Conservation (phyloP, 2,888 invertebrate species). For the Euplexia lucipara region DNA sequence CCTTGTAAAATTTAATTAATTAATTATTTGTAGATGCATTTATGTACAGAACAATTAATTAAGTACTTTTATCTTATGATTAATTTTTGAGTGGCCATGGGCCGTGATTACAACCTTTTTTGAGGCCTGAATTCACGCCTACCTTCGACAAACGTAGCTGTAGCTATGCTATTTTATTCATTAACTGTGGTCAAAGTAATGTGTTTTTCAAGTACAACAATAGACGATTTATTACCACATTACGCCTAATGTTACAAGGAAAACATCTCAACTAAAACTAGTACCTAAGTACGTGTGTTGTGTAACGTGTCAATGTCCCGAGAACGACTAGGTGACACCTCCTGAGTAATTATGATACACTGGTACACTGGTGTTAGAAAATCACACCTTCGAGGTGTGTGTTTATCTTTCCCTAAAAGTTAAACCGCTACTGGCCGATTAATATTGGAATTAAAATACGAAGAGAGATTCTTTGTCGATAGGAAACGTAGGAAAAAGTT, state of each 20-base stretch:
- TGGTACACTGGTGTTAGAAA: slow-evolving; percentile 41
- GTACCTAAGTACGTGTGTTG: slow-evolving; percentile 6
- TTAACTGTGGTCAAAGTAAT: slow-evolving; percentile 22
- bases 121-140: too few relatives aligned
- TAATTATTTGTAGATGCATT: too few relatives aligned
- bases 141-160: too few relatives aligned
- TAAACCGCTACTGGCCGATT: neutral
- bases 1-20: too few relatives aligned
- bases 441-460: neutral
- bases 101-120: too few relatives aligned
- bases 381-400: slow-evolving; percentile 23
- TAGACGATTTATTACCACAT: slow-evolving; percentile 33
- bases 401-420: neutral
- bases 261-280: slow-evolving; percentile 36
- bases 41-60: too few relatives aligned
- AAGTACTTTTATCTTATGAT: too few relatives aligned
- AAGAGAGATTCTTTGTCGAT: neutral
- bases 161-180: neutral
- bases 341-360: slow-evolving; percentile 44
- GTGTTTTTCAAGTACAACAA: slow-evolving; percentile 9
- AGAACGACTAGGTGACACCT: slow-evolving; percentile 26
- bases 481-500: neutral
- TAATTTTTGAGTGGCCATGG: too few relatives aligned
- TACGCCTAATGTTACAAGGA: slow-evolving; percentile 32
- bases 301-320: slow-evolving; percentile 15